phyloP scores from a whole-genome alignment of 2,888 invertebrate genomes.

The Sepiola atlantica region DNA sequence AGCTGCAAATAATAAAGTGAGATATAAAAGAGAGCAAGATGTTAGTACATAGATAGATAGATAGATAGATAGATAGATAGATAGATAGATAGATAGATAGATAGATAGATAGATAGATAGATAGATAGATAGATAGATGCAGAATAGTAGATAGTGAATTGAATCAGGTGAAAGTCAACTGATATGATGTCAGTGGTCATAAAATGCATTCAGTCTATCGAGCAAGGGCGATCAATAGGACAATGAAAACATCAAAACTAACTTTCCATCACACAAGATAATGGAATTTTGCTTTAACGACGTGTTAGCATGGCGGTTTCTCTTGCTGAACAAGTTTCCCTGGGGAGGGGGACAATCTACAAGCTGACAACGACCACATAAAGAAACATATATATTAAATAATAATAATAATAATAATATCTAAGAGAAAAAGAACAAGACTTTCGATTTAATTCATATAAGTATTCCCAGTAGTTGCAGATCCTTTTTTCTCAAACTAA shows the following conservation, averaged over 20 bases:
- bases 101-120: background rate
- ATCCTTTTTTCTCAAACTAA: too few relatives aligned
- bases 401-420: background rate
- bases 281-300: slow-evolving; percentile 14
- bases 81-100: background rate
- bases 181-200: slow-evolving; percentile 14
- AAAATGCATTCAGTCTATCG: background rate
- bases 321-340: background rate
- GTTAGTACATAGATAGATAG: background rate
- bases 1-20: too few relatives aligned
- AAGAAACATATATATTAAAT: background rate
- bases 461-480: too few relatives aligned
- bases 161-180: background rate
- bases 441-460: too few relatives aligned
- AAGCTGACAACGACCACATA: background rate
- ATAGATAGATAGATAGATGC: background rate
- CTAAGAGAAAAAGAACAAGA: too few relatives aligned
- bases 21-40: too few relatives aligned
- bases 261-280: slow-evolving; percentile 17
- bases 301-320: background rate
- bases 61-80: background rate
- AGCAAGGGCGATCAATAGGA: background rate
- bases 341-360: background rate
- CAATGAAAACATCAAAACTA: slow-evolving; percentile 32
- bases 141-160: background rate